Evolutionary conservation across 2,797 vertebrate genomes (phyloP).

Genomic region (Etheostoma nigrum): DNA sequence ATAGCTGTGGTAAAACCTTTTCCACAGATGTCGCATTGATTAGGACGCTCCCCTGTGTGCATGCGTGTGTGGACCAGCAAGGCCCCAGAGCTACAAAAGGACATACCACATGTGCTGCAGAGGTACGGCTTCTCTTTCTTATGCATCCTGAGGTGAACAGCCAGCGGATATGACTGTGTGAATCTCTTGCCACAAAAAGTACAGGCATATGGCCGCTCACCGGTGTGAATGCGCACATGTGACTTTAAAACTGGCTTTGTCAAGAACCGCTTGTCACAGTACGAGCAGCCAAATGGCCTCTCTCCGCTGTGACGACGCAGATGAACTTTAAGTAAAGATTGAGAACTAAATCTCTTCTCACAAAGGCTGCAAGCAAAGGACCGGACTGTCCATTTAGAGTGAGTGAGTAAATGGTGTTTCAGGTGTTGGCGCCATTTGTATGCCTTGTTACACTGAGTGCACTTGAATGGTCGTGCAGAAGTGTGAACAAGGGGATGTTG

Average conservation of each 20-base stretch:
- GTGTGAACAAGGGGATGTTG: background rate
- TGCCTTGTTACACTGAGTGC: no score
- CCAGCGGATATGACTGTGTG: background rate
- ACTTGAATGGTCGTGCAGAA: no score
- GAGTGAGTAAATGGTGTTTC: background rate
- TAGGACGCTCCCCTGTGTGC: slow-evolving; percentile 11
- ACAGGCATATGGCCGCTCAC: slow-evolving; percentile 1
- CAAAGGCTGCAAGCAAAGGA: slow-evolving; percentile 14
- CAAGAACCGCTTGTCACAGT: slow-evolving; percentile 13
- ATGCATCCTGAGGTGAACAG: slow-evolving; percentile 4
- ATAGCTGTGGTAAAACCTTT: background rate
- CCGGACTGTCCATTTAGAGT: background rate
- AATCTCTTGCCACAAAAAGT: slow-evolving; percentile 21
- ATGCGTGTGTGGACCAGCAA: slow-evolving; percentile 10
- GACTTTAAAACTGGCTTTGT: background rate
- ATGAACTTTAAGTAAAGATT: slow-evolving; percentile 11
- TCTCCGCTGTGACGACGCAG: slow-evolving; percentile 20
- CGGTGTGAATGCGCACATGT: slow-evolving; percentile 1
- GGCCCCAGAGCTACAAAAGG: slow-evolving; percentile 2
- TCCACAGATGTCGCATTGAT: background rate
- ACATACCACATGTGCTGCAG: slow-evolving; percentile 24
- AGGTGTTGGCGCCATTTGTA: no score
- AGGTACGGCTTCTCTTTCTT: slow-evolving; percentile 10
- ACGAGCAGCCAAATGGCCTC: slow-evolving; percentile 6
- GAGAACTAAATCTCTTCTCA: slow-evolving; percentile 17